Percentiles rank a stretch among this genome's conserved stretches.
phyloP scores from a whole-genome alignment of 2,113 vertebrate species.

The Muntiacus muntjak region DNA sequence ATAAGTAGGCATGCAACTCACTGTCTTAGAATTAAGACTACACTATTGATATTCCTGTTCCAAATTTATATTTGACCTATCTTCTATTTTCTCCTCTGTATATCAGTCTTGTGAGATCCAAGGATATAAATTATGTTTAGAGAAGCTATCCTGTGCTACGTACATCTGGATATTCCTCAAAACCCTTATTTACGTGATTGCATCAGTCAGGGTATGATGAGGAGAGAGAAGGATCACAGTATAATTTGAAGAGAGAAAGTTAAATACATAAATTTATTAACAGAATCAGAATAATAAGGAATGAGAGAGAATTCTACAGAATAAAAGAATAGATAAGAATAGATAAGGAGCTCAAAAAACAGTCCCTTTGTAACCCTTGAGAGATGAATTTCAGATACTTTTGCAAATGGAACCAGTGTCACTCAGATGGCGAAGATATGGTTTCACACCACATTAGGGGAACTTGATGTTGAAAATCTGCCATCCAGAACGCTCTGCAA shows the following conservation, averaged over 20 bases:
- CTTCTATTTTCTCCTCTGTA: not conserved
- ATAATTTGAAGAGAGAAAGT: not conserved
- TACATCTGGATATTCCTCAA: not conserved
- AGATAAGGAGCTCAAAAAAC: not conserved
- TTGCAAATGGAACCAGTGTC: not conserved
- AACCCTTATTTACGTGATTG: not conserved
- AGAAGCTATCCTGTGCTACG: not conserved
- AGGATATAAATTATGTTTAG: not conserved
- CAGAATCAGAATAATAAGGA: not conserved
- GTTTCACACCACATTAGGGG: fast-evolving
- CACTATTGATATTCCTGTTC: not conserved
- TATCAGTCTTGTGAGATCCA: not conserved
- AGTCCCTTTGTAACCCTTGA: not conserved
- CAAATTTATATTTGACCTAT: not conserved
- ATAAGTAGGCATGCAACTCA: not conserved
- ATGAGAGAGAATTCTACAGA: not conserved
- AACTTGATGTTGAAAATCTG: not conserved
- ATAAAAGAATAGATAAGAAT: not conserved
- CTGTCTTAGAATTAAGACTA: not conserved
- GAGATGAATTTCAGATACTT: not conserved
- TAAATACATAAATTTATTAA: not conserved
- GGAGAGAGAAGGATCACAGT: not conserved
- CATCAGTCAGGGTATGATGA: not conserved
- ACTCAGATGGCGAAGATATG: not conserved
- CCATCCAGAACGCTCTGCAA: not conserved